These are phyloP conservation scores for Thaleichthys pacificus DNA, from an alignment of 2,797 vertebrate species.

Conservation along the genomic window DNA sequence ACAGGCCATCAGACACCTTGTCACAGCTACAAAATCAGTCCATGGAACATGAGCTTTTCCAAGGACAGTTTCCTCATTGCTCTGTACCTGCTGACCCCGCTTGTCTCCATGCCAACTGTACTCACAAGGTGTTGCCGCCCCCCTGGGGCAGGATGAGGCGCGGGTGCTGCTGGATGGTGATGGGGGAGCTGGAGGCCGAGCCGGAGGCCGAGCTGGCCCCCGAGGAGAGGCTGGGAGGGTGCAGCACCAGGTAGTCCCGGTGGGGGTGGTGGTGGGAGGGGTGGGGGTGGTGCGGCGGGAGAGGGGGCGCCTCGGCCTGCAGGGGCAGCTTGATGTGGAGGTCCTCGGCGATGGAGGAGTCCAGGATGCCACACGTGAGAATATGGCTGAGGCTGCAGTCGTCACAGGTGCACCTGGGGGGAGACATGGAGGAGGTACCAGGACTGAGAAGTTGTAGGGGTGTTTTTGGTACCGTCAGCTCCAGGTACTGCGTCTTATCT, in stretches of 20 bases:
- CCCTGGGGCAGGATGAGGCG: constrained; percentile 86
- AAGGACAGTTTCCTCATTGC: no score
- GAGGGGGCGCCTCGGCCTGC: constrained; percentile 49
- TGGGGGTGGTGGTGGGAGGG: constrained; percentile 49
- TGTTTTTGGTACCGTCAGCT: no score
- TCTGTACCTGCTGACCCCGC: no score
- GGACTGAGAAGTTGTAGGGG: background rate
- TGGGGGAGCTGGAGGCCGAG: constrained; percentile 92
- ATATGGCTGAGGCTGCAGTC: constrained; percentile 99
- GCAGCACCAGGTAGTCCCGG: constrained; percentile 86
- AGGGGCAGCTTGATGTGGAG: constrained; percentile 89
- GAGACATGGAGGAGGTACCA: background rate
- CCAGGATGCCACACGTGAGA: constrained; percentile 97
- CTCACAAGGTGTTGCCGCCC: constrained; percentile 88
- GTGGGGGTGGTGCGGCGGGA: background rate
- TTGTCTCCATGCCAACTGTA: constrained; percentile 26
- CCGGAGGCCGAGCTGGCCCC: constrained; percentile 89
- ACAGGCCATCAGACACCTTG: no score
- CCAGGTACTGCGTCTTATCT: no score
- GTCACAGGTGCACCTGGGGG: constrained; percentile 92
- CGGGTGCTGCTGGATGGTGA: constrained; percentile 88
- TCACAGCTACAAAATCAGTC: no score
- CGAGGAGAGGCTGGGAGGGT: constrained; percentile 91
- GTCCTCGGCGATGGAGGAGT: constrained; percentile 90
- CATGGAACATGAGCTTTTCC: no score